Evolutionary conservation across 1,140 invertebrate genomes (phyloP).

Genomic region (Spodoptera frugiperda): DNA sequence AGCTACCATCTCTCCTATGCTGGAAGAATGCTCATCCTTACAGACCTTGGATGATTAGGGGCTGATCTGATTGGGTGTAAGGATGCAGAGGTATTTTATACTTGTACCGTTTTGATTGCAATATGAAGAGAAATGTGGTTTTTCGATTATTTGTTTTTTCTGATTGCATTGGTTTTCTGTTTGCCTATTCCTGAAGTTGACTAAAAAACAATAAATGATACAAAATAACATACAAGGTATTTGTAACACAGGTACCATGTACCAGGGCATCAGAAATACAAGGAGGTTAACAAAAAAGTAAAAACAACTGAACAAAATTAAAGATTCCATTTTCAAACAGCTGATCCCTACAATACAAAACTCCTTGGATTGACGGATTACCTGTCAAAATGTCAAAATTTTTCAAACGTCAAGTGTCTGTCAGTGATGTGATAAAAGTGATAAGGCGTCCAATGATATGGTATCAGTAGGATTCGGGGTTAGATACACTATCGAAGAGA

Average conservation of each 20-base stretch:
- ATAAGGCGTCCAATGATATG: conserved; percentile 14
- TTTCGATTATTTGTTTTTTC: no score
- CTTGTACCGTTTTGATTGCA: not conserved
- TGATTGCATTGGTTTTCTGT: no score
- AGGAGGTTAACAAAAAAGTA: no score
- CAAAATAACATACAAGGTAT: no score
- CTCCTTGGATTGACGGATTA: conserved; percentile 25
- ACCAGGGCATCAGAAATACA: no score
- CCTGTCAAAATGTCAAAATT: conserved; percentile 41
- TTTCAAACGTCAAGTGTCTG: conserved; percentile 27
- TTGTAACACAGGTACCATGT: no score
- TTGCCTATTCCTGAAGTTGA: no score
- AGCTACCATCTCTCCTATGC: conserved; percentile 7
- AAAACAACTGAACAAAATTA: not conserved
- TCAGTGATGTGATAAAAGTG: conserved; percentile 20
- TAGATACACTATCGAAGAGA: conserved; percentile 31
- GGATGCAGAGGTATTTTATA: not conserved
- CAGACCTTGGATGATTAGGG: not conserved
- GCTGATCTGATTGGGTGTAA: not conserved
- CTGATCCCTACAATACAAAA: conserved; percentile 9
- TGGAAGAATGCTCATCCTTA: conserved; percentile 28
- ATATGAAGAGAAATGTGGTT: not conserved
- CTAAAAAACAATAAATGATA: no score
- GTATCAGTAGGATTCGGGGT: conserved; percentile 30
- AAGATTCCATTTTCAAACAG: not conserved